phyloP scores from a whole-genome alignment of 2,888 invertebrate species.

The Tribolium freemani region DNA sequence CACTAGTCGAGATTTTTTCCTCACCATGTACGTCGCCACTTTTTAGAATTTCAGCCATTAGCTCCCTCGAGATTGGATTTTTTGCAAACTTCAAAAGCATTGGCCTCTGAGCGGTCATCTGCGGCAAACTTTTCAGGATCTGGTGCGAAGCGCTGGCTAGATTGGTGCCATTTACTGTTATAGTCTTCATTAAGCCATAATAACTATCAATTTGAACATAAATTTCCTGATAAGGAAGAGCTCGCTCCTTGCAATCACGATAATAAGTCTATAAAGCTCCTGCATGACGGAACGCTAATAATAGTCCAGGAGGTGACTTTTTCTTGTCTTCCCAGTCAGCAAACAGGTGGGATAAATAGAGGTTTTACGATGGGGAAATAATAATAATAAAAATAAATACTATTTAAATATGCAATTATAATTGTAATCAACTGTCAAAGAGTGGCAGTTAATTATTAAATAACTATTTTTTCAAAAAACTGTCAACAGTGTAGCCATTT shows the following conservation, averaged over 20 bases:
- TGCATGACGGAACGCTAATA: conserved; percentile 23
- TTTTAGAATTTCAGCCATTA: conserved; percentile 4
- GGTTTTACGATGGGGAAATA: too few species aligned
- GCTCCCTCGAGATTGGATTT: conserved; percentile 4
- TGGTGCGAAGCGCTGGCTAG: background rate
- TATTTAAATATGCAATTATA: too few species aligned
- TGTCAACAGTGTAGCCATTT: too few species aligned
- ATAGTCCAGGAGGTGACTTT: conserved; percentile 1
- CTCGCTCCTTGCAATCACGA: conserved; percentile 17
- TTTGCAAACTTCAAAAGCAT: background rate
- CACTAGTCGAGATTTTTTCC: background rate
- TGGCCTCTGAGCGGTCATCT: background rate
- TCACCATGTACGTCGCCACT: background rate
- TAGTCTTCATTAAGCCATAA: conserved; percentile 54
- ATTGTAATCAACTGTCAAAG: too few species aligned
- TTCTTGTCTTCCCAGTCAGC: background rate
- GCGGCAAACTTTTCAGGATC: background rate
- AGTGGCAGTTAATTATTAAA: too few species aligned
- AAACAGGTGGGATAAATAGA: too few species aligned
- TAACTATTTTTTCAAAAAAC: too few species aligned
- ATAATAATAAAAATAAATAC: too few species aligned
- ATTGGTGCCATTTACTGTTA: conserved; percentile 48
- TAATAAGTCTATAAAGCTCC: conserved; percentile 25
- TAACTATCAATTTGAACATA: conserved; percentile 36
- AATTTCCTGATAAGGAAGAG: conserved; percentile 28